Evolutionary conservation across 2,797 vertebrate species (phyloP).

Genomic region (Neomorphus geoffroyi): DNA sequence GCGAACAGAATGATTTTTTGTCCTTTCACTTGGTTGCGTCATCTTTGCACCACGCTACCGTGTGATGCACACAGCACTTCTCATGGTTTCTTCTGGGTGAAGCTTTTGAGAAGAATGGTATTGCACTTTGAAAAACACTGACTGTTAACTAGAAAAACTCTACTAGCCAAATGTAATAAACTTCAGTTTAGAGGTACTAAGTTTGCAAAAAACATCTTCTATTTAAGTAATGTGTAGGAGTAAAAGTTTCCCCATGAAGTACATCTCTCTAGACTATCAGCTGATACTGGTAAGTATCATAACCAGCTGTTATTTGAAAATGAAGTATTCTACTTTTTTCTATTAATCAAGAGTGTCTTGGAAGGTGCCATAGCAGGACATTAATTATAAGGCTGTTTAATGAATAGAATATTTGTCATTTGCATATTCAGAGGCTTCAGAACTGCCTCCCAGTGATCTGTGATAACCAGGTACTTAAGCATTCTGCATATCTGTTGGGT

Average conservation of each 20-base stretch:
- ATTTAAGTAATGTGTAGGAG: background rate
- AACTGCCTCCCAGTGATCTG: background rate
- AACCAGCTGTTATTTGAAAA: slow-evolving; percentile 36
- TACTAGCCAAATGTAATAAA: background rate
- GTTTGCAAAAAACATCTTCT: background rate
- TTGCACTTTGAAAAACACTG: background rate
- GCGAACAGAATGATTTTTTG: background rate
- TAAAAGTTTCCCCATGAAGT: background rate
- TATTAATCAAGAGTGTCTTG: background rate
- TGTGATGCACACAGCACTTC: fast-evolving
- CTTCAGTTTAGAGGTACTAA: background rate
- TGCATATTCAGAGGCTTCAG: background rate
- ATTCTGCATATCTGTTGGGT: background rate
- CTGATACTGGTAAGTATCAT: background rate
- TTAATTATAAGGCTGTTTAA: background rate
- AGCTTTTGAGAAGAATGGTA: background rate
- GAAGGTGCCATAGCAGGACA: background rate
- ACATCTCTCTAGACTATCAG: background rate
- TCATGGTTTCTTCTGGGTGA: background rate
- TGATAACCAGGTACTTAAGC: background rate
- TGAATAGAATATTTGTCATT: background rate
- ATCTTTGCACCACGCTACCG: background rate
- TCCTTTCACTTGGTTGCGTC: background rate
- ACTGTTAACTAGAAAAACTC: background rate
- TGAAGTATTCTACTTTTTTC: background rate